Evolutionary conservation across 2,888 invertebrate genomes (phyloP), one percentile per base, ranked within the genome.

Genomic region (Embidobia sp.): DNA sequence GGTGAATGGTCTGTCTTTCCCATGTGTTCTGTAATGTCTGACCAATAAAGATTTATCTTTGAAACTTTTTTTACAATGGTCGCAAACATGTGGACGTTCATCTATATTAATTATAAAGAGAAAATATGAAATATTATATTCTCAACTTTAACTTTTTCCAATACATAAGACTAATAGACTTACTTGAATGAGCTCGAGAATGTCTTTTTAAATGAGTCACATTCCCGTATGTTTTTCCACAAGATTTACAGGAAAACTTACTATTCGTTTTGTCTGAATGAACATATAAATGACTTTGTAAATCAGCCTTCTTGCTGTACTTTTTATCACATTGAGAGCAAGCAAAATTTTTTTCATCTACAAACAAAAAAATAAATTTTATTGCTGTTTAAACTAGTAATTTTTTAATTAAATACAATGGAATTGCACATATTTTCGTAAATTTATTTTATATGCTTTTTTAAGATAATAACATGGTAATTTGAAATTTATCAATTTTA

Each of bases 171-270:
- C n/a, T n/a, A n/a, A n/a, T 35, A 10, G 29, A 72, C 85, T 84
- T 90, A 94, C 94, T 93, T 35, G 92, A 90, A 86, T 95, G 95
- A 40, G 93, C 93, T 49, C 93, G 92, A 35, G 91, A 90, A 84
- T 96, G 96, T 0, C 96, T 90, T 44, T 92, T 90, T 84, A 95
- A 91, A 85, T 95, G 94, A 85, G 94, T 93, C 48, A 91, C 90
- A 84, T 94, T 93, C 78, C 92, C 91, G 90, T 95, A 95, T 13
- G 92, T 90, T 85, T 93, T 93, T 11, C 91, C 90, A 81, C 96
- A 96, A 66, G 91, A 90, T 81, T 91, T 89, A 85, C 96, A 96
- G 80, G 90, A 90, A 88, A 92, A 92, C 1, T 91, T 90, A 33
- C 92, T 91, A 2, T 90, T 90, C 74, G 90, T 89, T 2, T 89